These are phyloP conservation scores for Asteroscopus sphinx DNA, from an alignment of 2,888 invertebrate genomes.

Conservation along the genomic window DNA sequence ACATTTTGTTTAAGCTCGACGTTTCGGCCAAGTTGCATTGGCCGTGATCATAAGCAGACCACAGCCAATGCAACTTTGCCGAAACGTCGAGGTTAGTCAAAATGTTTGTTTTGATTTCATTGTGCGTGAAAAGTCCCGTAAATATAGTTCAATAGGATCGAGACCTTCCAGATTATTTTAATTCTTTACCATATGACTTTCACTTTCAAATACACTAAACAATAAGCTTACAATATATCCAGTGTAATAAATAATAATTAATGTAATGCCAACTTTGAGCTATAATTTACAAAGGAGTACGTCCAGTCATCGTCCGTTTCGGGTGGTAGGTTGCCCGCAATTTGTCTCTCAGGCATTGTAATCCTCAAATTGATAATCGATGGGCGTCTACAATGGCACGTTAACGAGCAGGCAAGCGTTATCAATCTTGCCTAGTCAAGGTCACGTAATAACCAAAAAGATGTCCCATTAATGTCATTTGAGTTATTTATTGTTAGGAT, in stretches of 20 bases:
- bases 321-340: slow-evolving; percentile 61
- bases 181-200: neutral
- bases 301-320: slow-evolving; percentile 64
- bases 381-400: slow-evolving; percentile 71
- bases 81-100: too few relatives aligned
- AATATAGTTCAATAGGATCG: too few relatives aligned
- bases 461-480: slow-evolving; percentile 57
- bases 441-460: slow-evolving; percentile 59
- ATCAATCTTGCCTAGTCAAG: slow-evolving; percentile 77
- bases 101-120: too few relatives aligned
- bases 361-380: slow-evolving; percentile 80
- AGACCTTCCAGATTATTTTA: neutral
- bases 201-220: neutral
- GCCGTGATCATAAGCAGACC: too few relatives aligned
- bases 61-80: too few relatives aligned
- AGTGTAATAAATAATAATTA: slow-evolving; percentile 54
- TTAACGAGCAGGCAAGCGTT: slow-evolving; percentile 72
- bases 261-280: slow-evolving; percentile 52
- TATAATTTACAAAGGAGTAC: slow-evolving; percentile 55
- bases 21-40: too few relatives aligned
- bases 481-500: slow-evolving; percentile 44
- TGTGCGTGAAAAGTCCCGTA: too few relatives aligned
- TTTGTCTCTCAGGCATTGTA: slow-evolving; percentile 73
- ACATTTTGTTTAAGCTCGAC: too few relatives aligned
- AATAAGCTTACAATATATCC: slow-evolving; percentile 1